Evolutionary conservation across 2,113 vertebrate genomes (phyloP).

Genomic region (Edolisoma coerulescens): DNA sequence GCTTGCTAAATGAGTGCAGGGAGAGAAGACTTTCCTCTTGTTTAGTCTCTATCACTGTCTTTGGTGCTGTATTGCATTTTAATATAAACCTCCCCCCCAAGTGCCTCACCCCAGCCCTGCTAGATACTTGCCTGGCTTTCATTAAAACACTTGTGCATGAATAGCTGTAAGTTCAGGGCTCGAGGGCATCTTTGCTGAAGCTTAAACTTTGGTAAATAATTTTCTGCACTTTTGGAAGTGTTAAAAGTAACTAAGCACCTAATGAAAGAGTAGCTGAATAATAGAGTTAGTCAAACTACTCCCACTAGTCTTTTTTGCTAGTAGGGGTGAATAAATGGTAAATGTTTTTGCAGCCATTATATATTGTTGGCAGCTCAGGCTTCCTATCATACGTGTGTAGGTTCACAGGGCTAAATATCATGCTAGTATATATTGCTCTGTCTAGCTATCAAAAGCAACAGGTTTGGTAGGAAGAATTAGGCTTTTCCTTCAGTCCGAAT

Average conservation of each 20-base stretch:
- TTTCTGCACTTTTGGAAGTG: background rate
- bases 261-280: background rate
- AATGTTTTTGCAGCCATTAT: background rate
- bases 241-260: background rate
- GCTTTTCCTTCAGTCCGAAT: background rate
- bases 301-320: background rate
- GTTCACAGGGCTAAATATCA: background rate
- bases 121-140: constrained; percentile 16
- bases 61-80: constrained; percentile 42
- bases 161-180: background rate
- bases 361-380: background rate
- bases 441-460: background rate
- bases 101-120: background rate
- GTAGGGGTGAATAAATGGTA: background rate
- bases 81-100: background rate
- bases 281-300: background rate
- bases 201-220: background rate
- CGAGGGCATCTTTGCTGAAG: background rate
- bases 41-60: constrained; percentile 16
- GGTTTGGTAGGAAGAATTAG: background rate
- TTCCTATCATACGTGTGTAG: background rate
- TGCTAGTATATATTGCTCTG: background rate
- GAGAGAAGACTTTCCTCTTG: background rate
- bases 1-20: background rate
- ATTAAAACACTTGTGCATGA: background rate